phyloP scores from a whole-genome alignment of 2,888 invertebrate species.

The Dynastes maya region DNA sequence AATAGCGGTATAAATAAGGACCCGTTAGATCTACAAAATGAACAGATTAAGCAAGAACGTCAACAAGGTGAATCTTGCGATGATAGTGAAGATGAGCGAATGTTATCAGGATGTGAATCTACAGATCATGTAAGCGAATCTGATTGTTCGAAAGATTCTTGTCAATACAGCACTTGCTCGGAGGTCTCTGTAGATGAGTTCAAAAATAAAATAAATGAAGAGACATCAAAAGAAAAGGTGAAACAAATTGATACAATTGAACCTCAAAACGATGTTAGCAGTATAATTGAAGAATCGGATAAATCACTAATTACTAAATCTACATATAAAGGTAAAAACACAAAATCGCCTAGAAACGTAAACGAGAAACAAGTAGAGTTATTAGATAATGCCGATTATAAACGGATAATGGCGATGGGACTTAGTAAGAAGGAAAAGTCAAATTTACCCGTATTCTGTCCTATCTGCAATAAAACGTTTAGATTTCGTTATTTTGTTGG shows the following conservation, averaged over 20 bases:
- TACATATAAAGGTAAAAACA: background rate
- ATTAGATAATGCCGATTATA: conserved; percentile 27
- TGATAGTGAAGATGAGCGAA: too few species aligned
- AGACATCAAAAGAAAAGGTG: background rate
- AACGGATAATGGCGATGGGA: background rate
- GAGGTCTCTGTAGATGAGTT: too few species aligned
- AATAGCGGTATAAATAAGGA: background rate
- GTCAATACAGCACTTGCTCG: too few species aligned
- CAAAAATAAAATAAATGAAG: too few species aligned
- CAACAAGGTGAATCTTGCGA: background rate
- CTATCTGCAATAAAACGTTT: conserved; percentile 13
- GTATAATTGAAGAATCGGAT: too few species aligned
- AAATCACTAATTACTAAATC: background rate
- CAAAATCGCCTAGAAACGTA: background rate
- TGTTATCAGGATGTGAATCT: background rate
- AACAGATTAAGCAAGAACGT: background rate
- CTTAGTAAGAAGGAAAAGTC: conserved; percentile 3
- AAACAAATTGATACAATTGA: background rate
- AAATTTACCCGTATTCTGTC: conserved; percentile 7
- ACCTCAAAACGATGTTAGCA: background rate
- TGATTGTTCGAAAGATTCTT: background rate
- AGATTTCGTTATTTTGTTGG: conserved; percentile 1
- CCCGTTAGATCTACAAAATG: background rate
- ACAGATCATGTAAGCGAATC: background rate
- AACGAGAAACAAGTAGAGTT: conserved; percentile 7